Base-by-base conservation (phyloP, 2,113 vertebrate species). In the Meriones unguiculatus region DNA sequence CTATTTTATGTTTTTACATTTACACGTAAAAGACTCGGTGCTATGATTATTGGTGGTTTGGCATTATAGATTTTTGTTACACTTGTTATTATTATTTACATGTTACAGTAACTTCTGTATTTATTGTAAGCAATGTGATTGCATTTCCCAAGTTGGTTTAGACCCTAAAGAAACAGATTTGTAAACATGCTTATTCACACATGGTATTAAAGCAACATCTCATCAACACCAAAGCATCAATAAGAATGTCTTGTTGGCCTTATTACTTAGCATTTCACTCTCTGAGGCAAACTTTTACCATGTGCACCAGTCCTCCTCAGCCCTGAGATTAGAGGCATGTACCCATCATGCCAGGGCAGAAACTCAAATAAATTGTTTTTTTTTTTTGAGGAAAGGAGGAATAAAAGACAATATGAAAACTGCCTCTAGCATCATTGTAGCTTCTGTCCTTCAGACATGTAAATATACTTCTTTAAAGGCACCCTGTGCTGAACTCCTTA, bases 381-480 rank as follows among this genome's bases (percentile, higher is more conserved):
- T 87, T 64, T 93, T 92, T 73, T 85, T 41, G 18, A 80, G 57
- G 41, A 95, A 69, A 1, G 57, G 67, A 94, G 41, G 70, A 88
- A 85, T 91, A 86, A 90, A 95, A 95, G 84, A 91, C 35, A 94
- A 54, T 14, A 82, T 10, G n/a, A 69, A 94, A 41, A 84, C 30
- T 50, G 18, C 59, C 32, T 86, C 38, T 5, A 57, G 54, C 20
- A 81, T n/a, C 70, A 87, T 18, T 24, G 13, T 17, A 41, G 35
- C 20, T 75, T 10, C 35, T 30, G 70, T 25, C 41, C 41, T 96
- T 90, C 41, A 92, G 52, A 54, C 17, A 95, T 22, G 18, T 80
- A 89, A 90, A n/a, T 52, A 90, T 67, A 11, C 80, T 94, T 73
- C 67, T 78, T 94, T 87, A 92, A 91, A 78, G n/a, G 14, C 32